phyloP scores from a whole-genome alignment of 2,113 vertebrate genomes.

The Hassar affinis region DNA sequence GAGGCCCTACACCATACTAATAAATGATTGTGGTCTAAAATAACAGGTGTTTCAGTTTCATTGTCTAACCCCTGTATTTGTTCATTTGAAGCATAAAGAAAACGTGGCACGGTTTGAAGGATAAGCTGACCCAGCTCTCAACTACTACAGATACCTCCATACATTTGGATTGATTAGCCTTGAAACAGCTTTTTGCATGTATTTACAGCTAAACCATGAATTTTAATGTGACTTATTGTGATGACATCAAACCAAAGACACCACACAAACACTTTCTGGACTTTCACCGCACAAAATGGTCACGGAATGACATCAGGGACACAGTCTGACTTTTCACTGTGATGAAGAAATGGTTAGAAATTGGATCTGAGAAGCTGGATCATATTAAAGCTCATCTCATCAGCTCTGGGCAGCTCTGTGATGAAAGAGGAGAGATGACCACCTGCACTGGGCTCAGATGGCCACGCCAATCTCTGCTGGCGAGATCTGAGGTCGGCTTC shows the following conservation, averaged over 20 bases:
- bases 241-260: not conserved
- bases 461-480: not conserved
- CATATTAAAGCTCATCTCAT: constrained; percentile 48
- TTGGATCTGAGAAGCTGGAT: constrained; percentile 40
- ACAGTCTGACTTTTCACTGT: not conserved
- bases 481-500: constrained; percentile 21
- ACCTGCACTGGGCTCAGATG: constrained; percentile 35
- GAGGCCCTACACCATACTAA: too few species aligned
- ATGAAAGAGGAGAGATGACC: constrained; percentile 49
- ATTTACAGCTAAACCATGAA: not conserved
- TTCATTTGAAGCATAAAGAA: not conserved
- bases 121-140: not conserved
- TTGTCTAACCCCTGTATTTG: too few species aligned
- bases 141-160: not conserved
- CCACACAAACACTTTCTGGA: not conserved
- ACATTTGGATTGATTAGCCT: not conserved
- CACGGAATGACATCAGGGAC: not conserved
- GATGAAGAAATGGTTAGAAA: constrained; percentile 32
- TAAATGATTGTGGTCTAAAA: too few species aligned
- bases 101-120: not conserved
- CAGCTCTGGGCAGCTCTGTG: constrained; percentile 36
- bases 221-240: not conserved
- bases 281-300: not conserved
- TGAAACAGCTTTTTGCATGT: not conserved
- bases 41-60: too few species aligned